Evolutionary conservation across 2,113 vertebrate genomes (phyloP).

Genomic region (Rhabdornis inornatus): DNA sequence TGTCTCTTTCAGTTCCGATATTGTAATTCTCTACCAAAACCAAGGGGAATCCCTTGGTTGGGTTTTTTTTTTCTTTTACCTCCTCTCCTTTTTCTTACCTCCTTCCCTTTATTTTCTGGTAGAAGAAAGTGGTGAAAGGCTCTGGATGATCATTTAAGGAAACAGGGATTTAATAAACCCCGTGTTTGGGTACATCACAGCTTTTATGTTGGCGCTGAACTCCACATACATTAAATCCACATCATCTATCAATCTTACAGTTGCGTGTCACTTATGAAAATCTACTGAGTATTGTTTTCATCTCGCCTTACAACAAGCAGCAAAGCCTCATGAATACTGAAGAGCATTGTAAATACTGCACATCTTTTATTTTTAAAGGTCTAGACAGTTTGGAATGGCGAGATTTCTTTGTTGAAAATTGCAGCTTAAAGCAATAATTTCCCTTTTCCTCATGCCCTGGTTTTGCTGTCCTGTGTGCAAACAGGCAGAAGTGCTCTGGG

Average conservation of each 20-base stretch:
- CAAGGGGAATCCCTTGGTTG: not conserved
- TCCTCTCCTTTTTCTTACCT: not conserved
- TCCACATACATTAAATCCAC: slow-evolving; percentile 78
- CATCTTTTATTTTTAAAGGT: slow-evolving; percentile 80
- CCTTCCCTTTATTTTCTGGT: slow-evolving; percentile 5
- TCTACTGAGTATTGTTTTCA: slow-evolving; percentile 85
- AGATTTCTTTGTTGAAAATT: slow-evolving; percentile 68
- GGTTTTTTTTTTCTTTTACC: not conserved
- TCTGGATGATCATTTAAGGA: slow-evolving; percentile 52
- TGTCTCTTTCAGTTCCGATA: slow-evolving; percentile 32
- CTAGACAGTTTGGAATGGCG: slow-evolving; percentile 70
- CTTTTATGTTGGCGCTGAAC: slow-evolving; percentile 73
- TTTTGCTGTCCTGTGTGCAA: slow-evolving; percentile 10
- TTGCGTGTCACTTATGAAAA: slow-evolving; percentile 82
- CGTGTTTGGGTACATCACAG: slow-evolving; percentile 65
- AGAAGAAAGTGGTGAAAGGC: not conserved
- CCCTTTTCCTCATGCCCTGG: slow-evolving; percentile 11
- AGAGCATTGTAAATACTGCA: slow-evolving; percentile 69
- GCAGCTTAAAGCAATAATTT: slow-evolving; percentile 36
- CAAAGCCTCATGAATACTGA: slow-evolving; percentile 81
- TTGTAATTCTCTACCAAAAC: slow-evolving; percentile 33
- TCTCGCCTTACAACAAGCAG: slow-evolving; percentile 78
- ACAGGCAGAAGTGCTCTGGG: not conserved
- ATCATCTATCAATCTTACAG: slow-evolving; percentile 83
- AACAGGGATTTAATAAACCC: slow-evolving; percentile 58